Evolutionary conservation across 2,888 invertebrate species (phyloP).

Genomic region (Helobdella robusta): DNA sequence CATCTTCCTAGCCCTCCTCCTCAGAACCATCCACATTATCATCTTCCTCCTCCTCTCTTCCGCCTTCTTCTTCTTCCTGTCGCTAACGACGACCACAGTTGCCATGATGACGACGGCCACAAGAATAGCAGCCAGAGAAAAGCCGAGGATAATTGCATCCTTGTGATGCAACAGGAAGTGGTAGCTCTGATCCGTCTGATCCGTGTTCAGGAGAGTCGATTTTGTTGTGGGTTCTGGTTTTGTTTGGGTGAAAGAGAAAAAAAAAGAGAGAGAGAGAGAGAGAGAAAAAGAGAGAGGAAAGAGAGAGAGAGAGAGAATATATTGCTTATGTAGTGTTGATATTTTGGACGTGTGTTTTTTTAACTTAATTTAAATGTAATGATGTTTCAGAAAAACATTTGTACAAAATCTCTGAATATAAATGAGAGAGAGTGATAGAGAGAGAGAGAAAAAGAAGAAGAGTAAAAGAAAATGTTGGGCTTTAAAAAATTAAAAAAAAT

Average conservation of each 20-base stretch:
- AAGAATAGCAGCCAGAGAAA: neutral
- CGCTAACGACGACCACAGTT: too few species aligned
- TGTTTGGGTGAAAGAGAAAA: neutral
- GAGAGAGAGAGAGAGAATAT: too few species aligned
- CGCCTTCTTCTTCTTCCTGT: neutral
- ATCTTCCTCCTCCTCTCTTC: neutral
- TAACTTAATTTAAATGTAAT: too few species aligned
- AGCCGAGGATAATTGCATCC: neutral
- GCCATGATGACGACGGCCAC: neutral
- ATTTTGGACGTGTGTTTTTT: too few species aligned
- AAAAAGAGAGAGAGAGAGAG: constrained; percentile 6
- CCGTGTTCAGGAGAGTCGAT: neutral
- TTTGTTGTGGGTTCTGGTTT: neutral
- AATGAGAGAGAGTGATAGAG: too few species aligned
- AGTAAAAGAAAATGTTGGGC: too few species aligned
- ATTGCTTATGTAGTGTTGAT: too few species aligned
- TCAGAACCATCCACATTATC: neutral
- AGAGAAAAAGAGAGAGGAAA: constrained; percentile 1
- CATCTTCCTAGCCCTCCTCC: neutral
- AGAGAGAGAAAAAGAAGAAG: too few species aligned
- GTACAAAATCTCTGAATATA: too few species aligned
- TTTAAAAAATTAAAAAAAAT: too few species aligned
- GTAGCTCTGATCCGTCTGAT: neutral
- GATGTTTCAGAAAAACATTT: too few species aligned
- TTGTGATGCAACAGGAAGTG: neutral